Evolutionary conservation across 2,113 vertebrate genomes (phyloP), one percentile per base, ranked within the genome.

Genomic region (Odobenus rosmarus): DNA sequence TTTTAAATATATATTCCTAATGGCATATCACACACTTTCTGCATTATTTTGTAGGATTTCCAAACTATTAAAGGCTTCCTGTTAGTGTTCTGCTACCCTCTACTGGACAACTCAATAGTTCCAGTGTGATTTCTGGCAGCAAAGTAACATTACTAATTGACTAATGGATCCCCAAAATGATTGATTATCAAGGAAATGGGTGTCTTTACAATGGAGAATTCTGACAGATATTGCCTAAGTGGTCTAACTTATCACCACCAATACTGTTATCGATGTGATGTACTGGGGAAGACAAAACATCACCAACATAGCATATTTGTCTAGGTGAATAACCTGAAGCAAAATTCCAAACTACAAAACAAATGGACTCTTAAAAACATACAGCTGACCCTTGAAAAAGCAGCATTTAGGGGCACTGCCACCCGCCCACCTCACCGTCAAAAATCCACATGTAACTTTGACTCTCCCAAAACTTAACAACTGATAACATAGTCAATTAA

Each of bases 101-200:
- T 96, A n/a, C 1, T 36, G 13, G 72, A 95, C 9, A 96, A 57
- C 15, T 79, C 53, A 49, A 53, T 7, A 57, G 53, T 67, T 55
- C 11, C 28, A 39, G 4, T n/a, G 23, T 90, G 51, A 85, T 53
- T 69, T 76, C 87, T 59, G 62, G 28, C 10, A 31, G 42, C 36
- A 96, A 89, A 96, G 88, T 16, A 61, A 31, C 10, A 84, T 95
- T 62, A 71, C 12, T 46, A 90, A 93, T 84, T 88, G 28, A 91
- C 59, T 69, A 62, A 91, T 11, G 23, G 83, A 76, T 51, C 13
- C 16, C 69, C 7, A 21, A 92, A 92, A 74, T 61, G 21, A 81
- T 7, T 57, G 53, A 79, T 42, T 59, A 71, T 49, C 42, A 81
- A 53, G 42, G n/a, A 49, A 97, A 92, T 76, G 19, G 6, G 13